phyloP scores from a whole-genome alignment of 92 coral and sea anemone genomes.

The Umimayanthus chanpuru region DNA sequence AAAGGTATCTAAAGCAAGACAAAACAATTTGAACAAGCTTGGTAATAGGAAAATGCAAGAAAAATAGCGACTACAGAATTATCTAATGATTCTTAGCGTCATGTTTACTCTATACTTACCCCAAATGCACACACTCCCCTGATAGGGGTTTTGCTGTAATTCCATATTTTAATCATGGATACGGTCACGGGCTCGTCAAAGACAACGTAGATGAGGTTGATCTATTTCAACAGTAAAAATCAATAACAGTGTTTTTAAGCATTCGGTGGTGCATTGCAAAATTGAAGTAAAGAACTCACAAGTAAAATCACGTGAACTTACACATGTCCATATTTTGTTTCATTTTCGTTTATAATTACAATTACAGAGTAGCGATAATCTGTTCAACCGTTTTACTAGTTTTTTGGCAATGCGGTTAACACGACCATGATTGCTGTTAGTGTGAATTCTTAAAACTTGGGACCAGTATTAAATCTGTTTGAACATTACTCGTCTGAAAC shows the following conservation, averaged over 20 bases:
- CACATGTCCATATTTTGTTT: too few relatives aligned
- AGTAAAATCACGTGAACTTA: not conserved
- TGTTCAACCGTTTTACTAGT: too few relatives aligned
- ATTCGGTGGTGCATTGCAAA: not conserved
- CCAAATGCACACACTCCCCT: constrained; percentile 96
- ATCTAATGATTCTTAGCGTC: not conserved
- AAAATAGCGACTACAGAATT: too few relatives aligned
- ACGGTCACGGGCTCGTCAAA: constrained; percentile 95
- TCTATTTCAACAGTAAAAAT: constrained; percentile 48
- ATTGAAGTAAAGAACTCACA: not conserved
- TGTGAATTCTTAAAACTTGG: not conserved
- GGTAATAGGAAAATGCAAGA: not conserved
- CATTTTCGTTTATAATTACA: too few relatives aligned
- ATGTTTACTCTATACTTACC: constrained; percentile 59
- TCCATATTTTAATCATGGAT: constrained; percentile 97
- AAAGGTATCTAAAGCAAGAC: not conserved
- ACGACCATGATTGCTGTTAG: not conserved
- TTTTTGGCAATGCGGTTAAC: too few relatives aligned
- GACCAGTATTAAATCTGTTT: too few relatives aligned
- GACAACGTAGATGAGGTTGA: constrained; percentile 80
- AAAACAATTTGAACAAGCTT: too few relatives aligned
- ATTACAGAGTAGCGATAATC: too few relatives aligned
- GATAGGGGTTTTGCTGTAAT: constrained; percentile 97
- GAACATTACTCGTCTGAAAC: not conserved
- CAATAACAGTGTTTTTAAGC: not conserved